These are phyloP conservation scores for Ornithoptera alexandrae DNA, from an alignment of 2,888 invertebrate species.

Conservation along the genomic window DNA sequence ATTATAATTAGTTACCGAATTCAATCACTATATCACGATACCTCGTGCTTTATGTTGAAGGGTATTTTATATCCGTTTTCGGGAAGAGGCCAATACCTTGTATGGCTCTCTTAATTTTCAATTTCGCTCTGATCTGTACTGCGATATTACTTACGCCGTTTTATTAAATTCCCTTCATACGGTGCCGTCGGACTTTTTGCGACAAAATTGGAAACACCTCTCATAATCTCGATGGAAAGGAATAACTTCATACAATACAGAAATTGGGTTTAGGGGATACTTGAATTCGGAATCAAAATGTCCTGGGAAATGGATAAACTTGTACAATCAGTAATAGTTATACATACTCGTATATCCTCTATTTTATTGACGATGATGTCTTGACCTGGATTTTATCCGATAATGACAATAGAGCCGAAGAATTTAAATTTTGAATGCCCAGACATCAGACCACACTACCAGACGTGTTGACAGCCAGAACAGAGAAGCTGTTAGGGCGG, in stretches of 20 bases:
- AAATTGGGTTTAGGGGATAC: conserved; percentile 66
- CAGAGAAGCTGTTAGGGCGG: too few species aligned
- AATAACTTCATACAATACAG: conserved; percentile 66
- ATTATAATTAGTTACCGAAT: neutral
- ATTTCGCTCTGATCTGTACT: conserved; percentile 53
- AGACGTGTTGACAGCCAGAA: too few species aligned
- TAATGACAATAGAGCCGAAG: neutral
- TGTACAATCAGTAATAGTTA: conserved; percentile 52
- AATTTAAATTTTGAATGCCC: too few species aligned
- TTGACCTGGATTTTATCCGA: neutral
- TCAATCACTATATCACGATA: conserved; percentile 2
- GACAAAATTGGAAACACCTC: conserved; percentile 70
- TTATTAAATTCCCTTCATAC: conserved; percentile 63
- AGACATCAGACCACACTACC: too few species aligned
- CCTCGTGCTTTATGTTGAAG: neutral
- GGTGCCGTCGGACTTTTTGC: conserved; percentile 58
- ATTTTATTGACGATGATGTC: neutral
- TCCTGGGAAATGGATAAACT: conserved; percentile 45
- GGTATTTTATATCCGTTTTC: conserved; percentile 12
- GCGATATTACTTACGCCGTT: conserved; percentile 53
- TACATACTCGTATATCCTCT: neutral
- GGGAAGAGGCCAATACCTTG: conserved; percentile 35
- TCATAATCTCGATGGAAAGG: conserved; percentile 44
- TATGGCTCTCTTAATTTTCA: conserved; percentile 63
- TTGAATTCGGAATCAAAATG: conserved; percentile 53